Evolutionary conservation across 2,888 invertebrate genomes (phyloP).

Genomic region (Tipula vernalis): DNA sequence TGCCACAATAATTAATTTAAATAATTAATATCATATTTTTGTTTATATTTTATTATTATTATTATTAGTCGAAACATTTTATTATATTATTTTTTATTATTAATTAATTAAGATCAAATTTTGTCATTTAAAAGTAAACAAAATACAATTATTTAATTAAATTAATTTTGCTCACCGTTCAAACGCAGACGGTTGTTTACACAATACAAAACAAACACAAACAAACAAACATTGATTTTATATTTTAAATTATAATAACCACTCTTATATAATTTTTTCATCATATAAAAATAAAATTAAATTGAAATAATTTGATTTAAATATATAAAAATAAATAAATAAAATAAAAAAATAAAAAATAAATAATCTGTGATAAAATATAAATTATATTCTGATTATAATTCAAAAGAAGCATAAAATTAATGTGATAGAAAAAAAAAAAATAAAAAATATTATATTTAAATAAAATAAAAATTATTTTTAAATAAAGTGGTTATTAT

Average conservation of each 20-base stretch:
- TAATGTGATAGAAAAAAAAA: neutral
- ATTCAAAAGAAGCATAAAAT: neutral
- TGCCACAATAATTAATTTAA: neutral
- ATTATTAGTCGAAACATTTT: neutral
- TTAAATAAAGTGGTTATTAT: conserved; percentile 4
- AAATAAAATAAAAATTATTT: neutral
- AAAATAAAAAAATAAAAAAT: neutral
- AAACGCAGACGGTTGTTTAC: neutral
- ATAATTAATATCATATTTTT: neutral
- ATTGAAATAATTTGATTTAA: neutral
- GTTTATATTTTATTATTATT: neutral
- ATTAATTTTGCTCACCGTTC: neutral
- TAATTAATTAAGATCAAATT: neutral
- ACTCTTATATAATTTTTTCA: neutral
- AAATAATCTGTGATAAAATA: conserved; percentile 4
- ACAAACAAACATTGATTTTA: neutral
- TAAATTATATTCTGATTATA: neutral
- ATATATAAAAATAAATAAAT: neutral
- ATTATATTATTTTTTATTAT: neutral
- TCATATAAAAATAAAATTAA: neutral
- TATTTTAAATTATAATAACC: neutral
- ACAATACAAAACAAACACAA: neutral
- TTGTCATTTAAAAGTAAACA: neutral
- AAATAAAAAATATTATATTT: neutral
- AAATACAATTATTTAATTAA: neutral